Base-by-base conservation (phyloP, 2,888 invertebrate species). In the Polylopha cassiicola region DNA sequence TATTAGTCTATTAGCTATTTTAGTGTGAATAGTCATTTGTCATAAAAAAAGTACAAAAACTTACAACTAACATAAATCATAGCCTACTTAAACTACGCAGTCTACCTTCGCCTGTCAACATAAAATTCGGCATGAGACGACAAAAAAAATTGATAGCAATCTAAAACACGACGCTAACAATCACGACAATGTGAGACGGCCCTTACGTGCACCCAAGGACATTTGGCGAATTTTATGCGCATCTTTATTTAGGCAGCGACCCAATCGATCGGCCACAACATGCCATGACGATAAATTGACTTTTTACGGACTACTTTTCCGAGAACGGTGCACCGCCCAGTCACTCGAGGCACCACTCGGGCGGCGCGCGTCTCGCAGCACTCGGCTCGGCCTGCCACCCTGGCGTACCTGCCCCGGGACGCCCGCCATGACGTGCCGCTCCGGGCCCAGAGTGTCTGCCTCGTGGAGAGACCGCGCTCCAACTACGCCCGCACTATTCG, bases 251-350 rank as follows among this genome's bases (percentile, higher is more conserved):
- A 63, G 70, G 61, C 64, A 61, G 56, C 58, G 56, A 59, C 58
- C 48, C 58, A 68, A 82, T 82, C 81, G 84, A 84, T 82, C 71
- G 68, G 48, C 47, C 53, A 44, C 64, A 58, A 64, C 82, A 84
- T 82, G 82, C 81, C 48, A 81, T 64, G 55, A 51, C 75, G 64
- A 80, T 81, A 75, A 77, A 75, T 79, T 75, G 30, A 80, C 77
- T 84, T 82, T 82, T 81, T 79, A 72, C 68, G 64, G 60, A 65
- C n/a, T n/a, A n/a, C n/a, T n/a, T n/a, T n/a, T 72, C 55, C 47
- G 68, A 61, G 61, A 58, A 53, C 58, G 52, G 48, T 61, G 63
- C 69, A 71, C 63, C 58, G 57, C 63, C 58, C 71, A 73, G 77
- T 74, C 73, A 63, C 58, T 67, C 66, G 62, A 55, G 61, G 50